Evolutionary conservation across 2,113 vertebrate species (phyloP), one percentile per base, ranked within the genome.

Genomic region (Nasalis larvatus): DNA sequence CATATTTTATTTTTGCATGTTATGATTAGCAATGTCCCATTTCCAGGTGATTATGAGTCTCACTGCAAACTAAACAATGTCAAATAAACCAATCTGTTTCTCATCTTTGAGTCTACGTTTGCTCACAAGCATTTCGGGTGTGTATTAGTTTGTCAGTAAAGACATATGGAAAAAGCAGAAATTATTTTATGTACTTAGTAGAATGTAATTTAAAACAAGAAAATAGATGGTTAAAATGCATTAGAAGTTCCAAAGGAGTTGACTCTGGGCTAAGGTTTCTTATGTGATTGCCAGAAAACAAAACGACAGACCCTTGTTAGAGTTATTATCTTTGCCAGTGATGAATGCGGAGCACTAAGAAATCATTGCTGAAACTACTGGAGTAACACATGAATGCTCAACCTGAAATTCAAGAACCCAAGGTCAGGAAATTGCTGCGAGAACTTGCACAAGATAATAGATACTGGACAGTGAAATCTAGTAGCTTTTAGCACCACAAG

Each of bases 191-290:
- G 0, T 80, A 54, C 63, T 23, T 35, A 54, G 42, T 45, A 78
- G 40, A 78, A 37, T 71, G 17, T 52, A 78, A 21, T 45, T 89
- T 90, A 80, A 93, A 89, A 96, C 16, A 89, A 42, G 17, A 69
- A 63, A 85, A 89, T 13, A n/a, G n/a, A 56, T 73, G 42, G 8
- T 86, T 78, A 69, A n/a, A 66, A 63, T 60, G 54, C 52, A 27
- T 81, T 86, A 14, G 6, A 71, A 30, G 2, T 78, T 89, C 68
- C 63, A 25, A 63, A 82, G n/a, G 37, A 82, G n/a, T 66, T 82
- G 49, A 6, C 8, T 66, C 13, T 2, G 4, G 10, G 40, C 25
- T 47, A 5, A 12, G 45, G 7, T 1, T 81, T 80, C 23, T 54
- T 35, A 73, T 54, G 80, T 40, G 9, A 66, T 60, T 80, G 10